Percentiles rank a stretch among this genome's conserved stretches.
Conservation (phyloP, 2,797 vertebrate genomes). For the Linurgus olivaceus region DNA sequence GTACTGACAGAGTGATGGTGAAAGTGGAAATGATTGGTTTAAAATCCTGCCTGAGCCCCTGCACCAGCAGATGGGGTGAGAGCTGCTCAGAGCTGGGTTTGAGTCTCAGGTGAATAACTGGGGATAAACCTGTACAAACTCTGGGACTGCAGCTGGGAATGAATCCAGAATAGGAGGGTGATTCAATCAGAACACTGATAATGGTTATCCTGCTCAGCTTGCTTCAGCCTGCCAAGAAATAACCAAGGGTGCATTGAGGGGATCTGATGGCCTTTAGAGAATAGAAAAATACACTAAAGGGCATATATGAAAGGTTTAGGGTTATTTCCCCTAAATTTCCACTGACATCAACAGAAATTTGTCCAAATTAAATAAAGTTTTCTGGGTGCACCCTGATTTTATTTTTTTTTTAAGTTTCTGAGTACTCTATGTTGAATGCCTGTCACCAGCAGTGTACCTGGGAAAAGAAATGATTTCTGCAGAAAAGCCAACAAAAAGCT, state of each 20-base stretch:
- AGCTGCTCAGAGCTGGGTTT: background rate
- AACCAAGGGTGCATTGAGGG: background rate
- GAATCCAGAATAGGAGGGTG: background rate
- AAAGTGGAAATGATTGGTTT: background rate
- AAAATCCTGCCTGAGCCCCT: background rate
- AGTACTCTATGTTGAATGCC: background rate
- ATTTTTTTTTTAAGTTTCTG: background rate
- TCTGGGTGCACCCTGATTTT: background rate
- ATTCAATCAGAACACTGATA: background rate
- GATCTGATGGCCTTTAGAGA: background rate
- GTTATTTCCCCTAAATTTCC: background rate
- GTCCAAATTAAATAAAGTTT: background rate
- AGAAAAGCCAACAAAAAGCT: background rate
- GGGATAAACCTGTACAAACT: background rate
- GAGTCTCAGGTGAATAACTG: background rate
- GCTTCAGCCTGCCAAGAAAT: background rate
- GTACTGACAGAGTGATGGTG: background rate
- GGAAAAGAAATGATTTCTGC: background rate
- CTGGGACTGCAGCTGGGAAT: background rate
- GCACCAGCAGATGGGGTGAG: constrained; percentile 37
- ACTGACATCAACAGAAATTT: background rate
- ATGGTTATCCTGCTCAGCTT: background rate
- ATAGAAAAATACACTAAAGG: background rate
- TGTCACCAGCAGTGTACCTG: background rate
- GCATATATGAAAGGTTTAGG: background rate